Base-by-base conservation (phyloP, 2,797 vertebrate genomes). In the Heteromormyrus szaboi region DNA sequence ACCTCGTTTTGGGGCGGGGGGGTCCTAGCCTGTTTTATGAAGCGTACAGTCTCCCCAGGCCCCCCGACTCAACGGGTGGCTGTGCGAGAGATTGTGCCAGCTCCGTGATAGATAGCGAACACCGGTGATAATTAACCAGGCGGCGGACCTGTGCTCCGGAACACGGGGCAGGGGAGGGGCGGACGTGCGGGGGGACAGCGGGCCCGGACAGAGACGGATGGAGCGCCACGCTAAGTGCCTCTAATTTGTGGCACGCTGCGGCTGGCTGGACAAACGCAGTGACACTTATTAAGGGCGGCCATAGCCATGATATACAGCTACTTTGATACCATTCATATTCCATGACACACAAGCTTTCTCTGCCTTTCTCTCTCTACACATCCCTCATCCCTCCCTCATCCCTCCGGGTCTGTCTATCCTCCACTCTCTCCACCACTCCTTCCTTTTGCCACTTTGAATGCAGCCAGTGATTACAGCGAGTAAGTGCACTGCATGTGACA, bases 61-160 rank as follows among this genome's bases (percentile, higher is more conserved):
- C 17, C 33, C 37, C 37, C 12, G 37, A 79, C 72, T 79, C 14
- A 7, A 44, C 0, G 29, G 50, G 22, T 4, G 29, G 85, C 88
- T 90, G 92, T 79, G 89, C 68, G 37, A 17, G 87, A 88, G 88
- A 88, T 88, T 89, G 62, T 56, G 44, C 85, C 4, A 44, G 53
- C 65, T n/a, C 48, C 19, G 83, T 92, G 92, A 93, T 92, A 90
- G 62, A 93, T 92, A 89, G 89, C 46, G 79, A 85, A 90, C 91
- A 90, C 91, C 90, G 90, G 89, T 68, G 83, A 88, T 92, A 91
- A 92, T 94, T 92, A 93, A 91, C 91, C 92, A 92, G 89, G 85
- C 88, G 87, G 89, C 9, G 33, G 72, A 90, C 90, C 89, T 93
- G 91, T 88, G 72, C 89, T 90, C 50, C 87, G 14, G 88, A 90